A percentile compares a stretch with the other conserved stretches of the same genome.
These are phyloP conservation scores for Cinara cedri DNA, from an alignment of 2,888 invertebrate species.

Conservation along the genomic window DNA sequence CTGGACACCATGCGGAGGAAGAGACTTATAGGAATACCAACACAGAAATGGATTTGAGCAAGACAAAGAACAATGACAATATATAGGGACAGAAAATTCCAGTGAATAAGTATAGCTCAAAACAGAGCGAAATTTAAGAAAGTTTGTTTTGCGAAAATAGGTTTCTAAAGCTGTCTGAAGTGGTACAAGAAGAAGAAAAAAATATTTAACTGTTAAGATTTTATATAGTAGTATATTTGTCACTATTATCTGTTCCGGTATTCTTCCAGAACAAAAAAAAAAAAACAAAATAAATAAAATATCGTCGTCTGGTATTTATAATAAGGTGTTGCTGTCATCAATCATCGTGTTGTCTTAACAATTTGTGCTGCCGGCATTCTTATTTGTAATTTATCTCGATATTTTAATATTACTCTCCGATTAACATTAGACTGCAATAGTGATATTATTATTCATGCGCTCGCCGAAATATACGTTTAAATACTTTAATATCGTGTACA, in stretches of 20 bases:
- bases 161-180: no score
- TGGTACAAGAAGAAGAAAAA: no score
- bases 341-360: constrained; percentile 41
- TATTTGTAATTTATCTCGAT: neutral
- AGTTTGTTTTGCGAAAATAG: no score
- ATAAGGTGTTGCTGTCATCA: neutral
- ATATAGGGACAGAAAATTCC: no score
- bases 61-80: no score
- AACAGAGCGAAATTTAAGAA: no score
- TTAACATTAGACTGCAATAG: constrained; percentile 9
- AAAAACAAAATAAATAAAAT: neutral
- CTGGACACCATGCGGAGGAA: no score
- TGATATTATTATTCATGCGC: neutral
- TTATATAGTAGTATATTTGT: neutral
- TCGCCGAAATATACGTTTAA: neutral
- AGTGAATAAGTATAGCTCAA: no score
- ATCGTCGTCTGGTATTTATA: neutral
- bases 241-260: constrained; percentile 3
- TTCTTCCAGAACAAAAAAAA: neutral
- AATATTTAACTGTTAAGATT: no score
- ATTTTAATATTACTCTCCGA: constrained; percentile 32
- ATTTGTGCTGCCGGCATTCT: constrained; percentile 27
- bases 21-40: no score
- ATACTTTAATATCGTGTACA: no score
- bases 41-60: no score